Conservation (phyloP, 2,888 invertebrate species). For the Pristionchus japonicus region DNA sequence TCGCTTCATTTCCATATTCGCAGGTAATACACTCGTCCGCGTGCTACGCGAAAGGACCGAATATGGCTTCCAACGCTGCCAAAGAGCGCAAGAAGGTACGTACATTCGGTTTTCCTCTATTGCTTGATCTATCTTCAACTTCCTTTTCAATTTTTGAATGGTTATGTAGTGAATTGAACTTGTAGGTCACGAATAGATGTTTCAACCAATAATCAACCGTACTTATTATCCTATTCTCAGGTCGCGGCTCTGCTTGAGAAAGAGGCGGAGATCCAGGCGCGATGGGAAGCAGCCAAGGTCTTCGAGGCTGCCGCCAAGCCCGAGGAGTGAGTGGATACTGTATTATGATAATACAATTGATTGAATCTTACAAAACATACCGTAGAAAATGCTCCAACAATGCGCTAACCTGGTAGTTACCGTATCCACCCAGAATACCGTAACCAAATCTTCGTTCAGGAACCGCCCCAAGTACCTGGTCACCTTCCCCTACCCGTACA, state of each 20-base stretch:
- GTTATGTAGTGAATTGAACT: not conserved
- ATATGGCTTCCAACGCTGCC: slow-evolving; percentile 46
- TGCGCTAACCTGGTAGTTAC: too few relatives aligned
- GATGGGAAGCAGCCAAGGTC: slow-evolving; percentile 87
- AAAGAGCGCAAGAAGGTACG: slow-evolving; percentile 63
- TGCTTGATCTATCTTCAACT: not conserved
- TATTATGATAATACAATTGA: too few relatives aligned
- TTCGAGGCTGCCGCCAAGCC: slow-evolving; percentile 88
- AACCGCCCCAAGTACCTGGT: slow-evolving; percentile 85
- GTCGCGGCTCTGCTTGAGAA: slow-evolving; percentile 91
- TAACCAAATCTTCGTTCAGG: slow-evolving; percentile 25
- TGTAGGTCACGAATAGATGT: too few relatives aligned
- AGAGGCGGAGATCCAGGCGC: slow-evolving; percentile 87
- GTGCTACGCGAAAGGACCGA: not conserved
- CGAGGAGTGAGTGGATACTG: slow-evolving; percentile 60
- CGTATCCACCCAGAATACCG: too few relatives aligned
- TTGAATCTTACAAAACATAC: too few relatives aligned
- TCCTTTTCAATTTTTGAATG: not conserved
- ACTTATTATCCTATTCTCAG: too few relatives aligned
- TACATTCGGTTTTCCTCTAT: slow-evolving; percentile 25
- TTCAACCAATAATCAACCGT: not conserved
- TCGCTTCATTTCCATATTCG: not conserved
- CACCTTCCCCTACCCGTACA: slow-evolving; percentile 98
- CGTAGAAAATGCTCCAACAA: too few relatives aligned
- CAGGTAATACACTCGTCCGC: slow-evolving; percentile 37